Evolutionary conservation across 2,113 vertebrate genomes (phyloP).

Genomic region (Neopipo cinnamomea): DNA sequence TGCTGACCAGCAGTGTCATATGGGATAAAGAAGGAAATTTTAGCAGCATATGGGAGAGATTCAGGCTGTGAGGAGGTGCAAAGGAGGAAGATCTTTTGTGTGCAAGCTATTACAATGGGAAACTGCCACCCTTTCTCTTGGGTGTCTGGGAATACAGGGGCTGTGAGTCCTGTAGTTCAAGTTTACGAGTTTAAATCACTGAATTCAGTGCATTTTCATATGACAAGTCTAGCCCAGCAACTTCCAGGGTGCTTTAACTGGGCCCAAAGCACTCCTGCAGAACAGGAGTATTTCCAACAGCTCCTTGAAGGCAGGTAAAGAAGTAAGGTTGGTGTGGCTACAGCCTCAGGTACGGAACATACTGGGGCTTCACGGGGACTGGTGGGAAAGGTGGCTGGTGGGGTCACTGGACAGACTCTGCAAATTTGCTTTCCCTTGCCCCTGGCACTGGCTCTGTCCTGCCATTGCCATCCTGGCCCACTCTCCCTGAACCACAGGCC

Average conservation of each 20-base stretch:
- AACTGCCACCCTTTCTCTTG: not conserved
- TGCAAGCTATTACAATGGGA: not conserved
- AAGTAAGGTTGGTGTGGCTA: not conserved
- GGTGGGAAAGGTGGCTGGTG: not conserved
- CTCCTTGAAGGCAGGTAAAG: not conserved
- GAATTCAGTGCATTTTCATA: not conserved
- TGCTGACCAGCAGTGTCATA: not conserved
- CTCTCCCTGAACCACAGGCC: fast-evolving
- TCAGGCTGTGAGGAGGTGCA: not conserved
- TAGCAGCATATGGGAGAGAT: not conserved
- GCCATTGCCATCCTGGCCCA: fast-evolving
- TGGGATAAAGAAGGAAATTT: not conserved
- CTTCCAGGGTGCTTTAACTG: not conserved
- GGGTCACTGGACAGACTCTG: not conserved
- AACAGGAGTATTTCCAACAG: not conserved
- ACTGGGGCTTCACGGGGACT: fast-evolving
- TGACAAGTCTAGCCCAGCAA: not conserved
- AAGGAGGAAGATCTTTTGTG: not conserved
- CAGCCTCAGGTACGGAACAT: not conserved
- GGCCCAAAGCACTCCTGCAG: not conserved
- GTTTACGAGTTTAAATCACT: not conserved
- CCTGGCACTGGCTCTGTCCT: fast-evolving
- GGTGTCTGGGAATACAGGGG: not conserved
- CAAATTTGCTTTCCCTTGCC: not conserved
- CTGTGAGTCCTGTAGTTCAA: not conserved